Base-by-base conservation (phyloP, 2,888 invertebrate genomes). In the Clivina fossor region DNA sequence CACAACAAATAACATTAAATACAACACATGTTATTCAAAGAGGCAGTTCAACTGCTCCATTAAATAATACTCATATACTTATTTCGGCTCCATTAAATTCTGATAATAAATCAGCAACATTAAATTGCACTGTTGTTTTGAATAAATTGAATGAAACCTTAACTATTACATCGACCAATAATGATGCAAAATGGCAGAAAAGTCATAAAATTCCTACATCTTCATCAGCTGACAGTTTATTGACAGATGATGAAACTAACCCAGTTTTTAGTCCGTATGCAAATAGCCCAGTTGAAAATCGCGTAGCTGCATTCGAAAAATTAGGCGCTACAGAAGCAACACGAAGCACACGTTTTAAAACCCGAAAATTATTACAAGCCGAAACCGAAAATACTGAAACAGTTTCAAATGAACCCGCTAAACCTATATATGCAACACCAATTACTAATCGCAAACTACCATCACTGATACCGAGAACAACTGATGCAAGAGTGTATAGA, bases 271-370 rank as follows among this genome's bases (percentile, higher is more conserved):
- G 81, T 71, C 82, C 82, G 1, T 80, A 77, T 57, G 74, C 77
- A 4, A 78, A 79, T 57, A 82, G 81, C 60, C 78, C 82, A 0
- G 78, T 82, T 3, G 82, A 81, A 65, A 79, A 80, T 63, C 78
- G 80, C 30, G 81, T 83, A 0, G 78, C 80, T 61, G 83, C 82
- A 1, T 83, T 82, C 60, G 83, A 83, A 61, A 74, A 75, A 56
- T 62, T 72, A 2, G 44, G 38, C 13, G 50, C 64, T 1, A 65
- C 68, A n/a, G 56, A 58, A 7, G 66, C 66, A 1, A 60, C 64
- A 32, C 68, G 73, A 59, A 44, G 71, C 2, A 75, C 75, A 2
- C 68, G 76, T 54, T 74, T 73, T 0, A 76, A 75, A 61, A 72
- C 72, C n/a, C 68, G 71, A 11, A 64, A 69, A 60, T 65, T 67